A percentile compares a stretch with the other conserved stretches of the same genome.
Conservation (phyloP, 2,797 vertebrate genomes). For the Tolypeutes matacus region DNA sequence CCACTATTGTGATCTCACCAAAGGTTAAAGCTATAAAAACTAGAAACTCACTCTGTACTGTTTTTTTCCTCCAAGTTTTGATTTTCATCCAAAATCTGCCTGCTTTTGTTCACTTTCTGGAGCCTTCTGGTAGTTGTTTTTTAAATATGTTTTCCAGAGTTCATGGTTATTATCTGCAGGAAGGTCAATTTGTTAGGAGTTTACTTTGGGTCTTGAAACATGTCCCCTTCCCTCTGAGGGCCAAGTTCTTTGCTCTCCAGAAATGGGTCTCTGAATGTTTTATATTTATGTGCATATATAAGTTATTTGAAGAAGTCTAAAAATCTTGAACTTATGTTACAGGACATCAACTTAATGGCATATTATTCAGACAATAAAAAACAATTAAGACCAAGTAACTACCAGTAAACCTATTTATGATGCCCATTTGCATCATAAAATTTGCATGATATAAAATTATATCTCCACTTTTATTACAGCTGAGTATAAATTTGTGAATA, state of each 20-base stretch:
- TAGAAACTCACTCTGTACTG: neutral
- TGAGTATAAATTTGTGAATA: conserved; percentile 8
- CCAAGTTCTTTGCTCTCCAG: neutral
- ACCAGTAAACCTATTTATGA: neutral
- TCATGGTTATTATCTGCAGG: neutral
- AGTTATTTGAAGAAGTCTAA: conserved; percentile 26
- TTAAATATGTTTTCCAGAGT: neutral
- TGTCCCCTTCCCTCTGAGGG: neutral
- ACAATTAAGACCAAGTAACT: neutral
- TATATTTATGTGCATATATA: neutral
- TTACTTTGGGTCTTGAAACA: conserved; percentile 27
- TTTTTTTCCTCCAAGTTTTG: neutral
- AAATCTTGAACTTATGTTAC: neutral
- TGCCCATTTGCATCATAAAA: neutral
- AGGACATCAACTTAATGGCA: neutral
- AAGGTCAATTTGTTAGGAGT: neutral
- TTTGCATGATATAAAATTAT: neutral
- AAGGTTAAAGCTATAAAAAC: neutral
- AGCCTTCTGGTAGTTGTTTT: neutral
- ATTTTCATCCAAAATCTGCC: neutral
- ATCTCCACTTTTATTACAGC: neutral
- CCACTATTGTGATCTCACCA: neutral
- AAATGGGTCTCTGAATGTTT: conserved; percentile 21
- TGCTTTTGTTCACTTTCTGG: conserved; percentile 19
- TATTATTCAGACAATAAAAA: conserved; percentile 33